Evolutionary conservation across 2,888 invertebrate species (phyloP).

Genomic region (Ctenicera cuprea): DNA sequence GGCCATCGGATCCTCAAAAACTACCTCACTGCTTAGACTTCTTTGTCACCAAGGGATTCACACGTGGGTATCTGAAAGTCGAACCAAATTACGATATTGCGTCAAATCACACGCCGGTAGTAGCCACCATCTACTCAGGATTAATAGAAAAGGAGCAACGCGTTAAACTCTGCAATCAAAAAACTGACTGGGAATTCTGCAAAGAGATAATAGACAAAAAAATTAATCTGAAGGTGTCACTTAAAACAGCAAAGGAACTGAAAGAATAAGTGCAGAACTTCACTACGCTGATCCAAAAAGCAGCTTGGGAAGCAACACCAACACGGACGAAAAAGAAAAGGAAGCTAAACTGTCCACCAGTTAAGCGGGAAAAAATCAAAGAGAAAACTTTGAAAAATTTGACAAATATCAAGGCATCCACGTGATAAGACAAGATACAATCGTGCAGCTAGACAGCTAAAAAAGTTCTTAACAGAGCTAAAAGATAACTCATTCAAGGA

Average conservation of each 20-base stretch:
- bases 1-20: slow-evolving; percentile 16
- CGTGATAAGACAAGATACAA: no score
- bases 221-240: not conserved
- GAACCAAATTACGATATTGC: slow-evolving; percentile 20
- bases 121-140: slow-evolving; percentile 6
- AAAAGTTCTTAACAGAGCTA: no score
- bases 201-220: slow-evolving; percentile 15
- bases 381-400: no score
- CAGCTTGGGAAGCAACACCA: no score
- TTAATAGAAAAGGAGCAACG: not conserved
- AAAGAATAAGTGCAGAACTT: not conserved
- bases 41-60: slow-evolving; percentile 21
- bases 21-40: slow-evolving; percentile 22
- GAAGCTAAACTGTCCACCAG: no score
- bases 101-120: slow-evolving; percentile 18
- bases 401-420: no score
- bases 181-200: slow-evolving; percentile 19
- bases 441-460: no score
- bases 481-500: no score
- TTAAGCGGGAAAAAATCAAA: no score
- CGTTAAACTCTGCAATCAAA: not conserved
- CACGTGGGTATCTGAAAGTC: not conserved
- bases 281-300: no score
- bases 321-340: no score
- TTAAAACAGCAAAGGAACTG: not conserved